Evolutionary conservation across 1,140 invertebrate species (phyloP), one percentile per base, ranked within the genome.

Genomic region (Leptoteleia sp.): DNA sequence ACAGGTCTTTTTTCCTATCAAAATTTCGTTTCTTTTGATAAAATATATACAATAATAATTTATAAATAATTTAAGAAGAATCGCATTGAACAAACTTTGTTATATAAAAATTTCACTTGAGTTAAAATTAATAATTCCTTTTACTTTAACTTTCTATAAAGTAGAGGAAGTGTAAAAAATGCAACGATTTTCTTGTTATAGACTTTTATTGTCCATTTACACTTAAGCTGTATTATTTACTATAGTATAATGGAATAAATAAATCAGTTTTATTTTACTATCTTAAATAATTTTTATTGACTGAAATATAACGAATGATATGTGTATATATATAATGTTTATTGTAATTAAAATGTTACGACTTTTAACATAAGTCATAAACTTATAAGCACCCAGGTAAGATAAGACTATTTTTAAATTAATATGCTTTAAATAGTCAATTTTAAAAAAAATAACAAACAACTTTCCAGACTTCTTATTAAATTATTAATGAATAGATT

Each of bases 1-100:
- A 64, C 57, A 33, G 85, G 71, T 40, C 82, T 87, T 59, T 85
- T 86, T 5, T 82, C 85, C 85, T 88, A 80, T 45, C 57, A 70
- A 82, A 83, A 83, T 67, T 7, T 29, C 7, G 47, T 77, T 16
- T 5, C 65, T 50, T 68, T 29, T 29, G 27, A 17, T 71, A 76
- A 52, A 59, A 57, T 48, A 73, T 25, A 25, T 25, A 3, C 22
- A 25, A 25, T 3, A 3, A 25, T 6, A 25, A 25, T 25, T 25
- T 6, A 15, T 15, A 15, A 15, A 37, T 15, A 37, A 15, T 6
- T 37, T 15, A 7, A 15, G 4, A 15, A 6, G 4, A 29, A 29
- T 3, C n/a, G n/a, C n/a, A 29, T 29, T 29, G 1, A 7, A 37
- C 13, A 37, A 37, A 15, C 5, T 37, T 35, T 3, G 11, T 35